Percentiles rank a stretch among this genome's conserved stretches.
phyloP scores from a whole-genome alignment of 2,888 invertebrate genomes.

The Eilema caniola region DNA sequence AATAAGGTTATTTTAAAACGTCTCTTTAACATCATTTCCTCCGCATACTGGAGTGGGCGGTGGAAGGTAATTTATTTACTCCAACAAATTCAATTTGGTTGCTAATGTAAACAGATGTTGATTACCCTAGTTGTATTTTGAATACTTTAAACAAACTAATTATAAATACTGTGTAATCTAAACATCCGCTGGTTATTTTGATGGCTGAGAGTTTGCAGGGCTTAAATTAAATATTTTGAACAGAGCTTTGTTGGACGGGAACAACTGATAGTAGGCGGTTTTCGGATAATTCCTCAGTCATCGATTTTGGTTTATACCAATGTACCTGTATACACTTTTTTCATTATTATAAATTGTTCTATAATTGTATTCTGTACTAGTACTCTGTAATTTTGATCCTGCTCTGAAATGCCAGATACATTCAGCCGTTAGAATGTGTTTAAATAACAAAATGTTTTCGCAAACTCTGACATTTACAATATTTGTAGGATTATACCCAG shows the following conservation, averaged over 20 bases:
- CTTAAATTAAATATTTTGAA: constrained; percentile 9
- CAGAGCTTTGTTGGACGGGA: neutral
- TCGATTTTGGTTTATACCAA: neutral
- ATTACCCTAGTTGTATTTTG: constrained; percentile 42
- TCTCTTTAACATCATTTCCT: constrained; percentile 59
- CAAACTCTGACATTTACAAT: no score
- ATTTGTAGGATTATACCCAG: no score
- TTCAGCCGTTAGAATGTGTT: no score
- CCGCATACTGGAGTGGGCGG: constrained; percentile 41
- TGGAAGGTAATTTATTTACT: constrained; percentile 63
- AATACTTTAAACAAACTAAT: constrained; percentile 33
- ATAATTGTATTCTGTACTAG: no score
- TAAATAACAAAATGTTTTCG: no score
- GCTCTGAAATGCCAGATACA: no score
- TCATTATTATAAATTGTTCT: no score
- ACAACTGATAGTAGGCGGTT: neutral
- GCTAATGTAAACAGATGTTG: constrained; percentile 46
- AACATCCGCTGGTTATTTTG: constrained; percentile 20
- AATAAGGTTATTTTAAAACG: constrained; percentile 51
- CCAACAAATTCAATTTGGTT: constrained; percentile 53
- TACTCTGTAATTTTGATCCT: no score
- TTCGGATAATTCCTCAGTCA: neutral
- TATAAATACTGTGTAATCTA: constrained; percentile 30
- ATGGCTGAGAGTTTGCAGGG: constrained; percentile 7
- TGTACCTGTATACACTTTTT: no score